phyloP scores from a whole-genome alignment of 2,888 invertebrate genomes.

The Adelphocoris suturalis region DNA sequence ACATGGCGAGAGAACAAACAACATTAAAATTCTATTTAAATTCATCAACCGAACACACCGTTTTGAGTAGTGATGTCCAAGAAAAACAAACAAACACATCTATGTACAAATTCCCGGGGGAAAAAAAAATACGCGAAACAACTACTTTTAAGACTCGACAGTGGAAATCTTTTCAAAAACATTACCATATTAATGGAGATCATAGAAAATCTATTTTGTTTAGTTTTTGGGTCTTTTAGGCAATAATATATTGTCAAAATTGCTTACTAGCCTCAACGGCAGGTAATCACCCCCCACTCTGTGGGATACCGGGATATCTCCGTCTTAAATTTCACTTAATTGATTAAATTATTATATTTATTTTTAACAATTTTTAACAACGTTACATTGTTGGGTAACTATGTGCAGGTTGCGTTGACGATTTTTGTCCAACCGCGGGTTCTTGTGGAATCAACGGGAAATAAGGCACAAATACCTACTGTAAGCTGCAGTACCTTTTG shows the following conservation, averaged over 20 bases:
- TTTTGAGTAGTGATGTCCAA: not conserved
- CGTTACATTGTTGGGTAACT: conserved; percentile 44
- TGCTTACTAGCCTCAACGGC: not conserved
- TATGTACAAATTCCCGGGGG: not conserved
- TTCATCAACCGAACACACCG: not conserved
- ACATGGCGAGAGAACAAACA: not conserved
- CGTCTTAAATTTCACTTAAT: not conserved
- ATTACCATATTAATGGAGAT: conserved; percentile 40
- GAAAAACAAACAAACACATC: conserved; percentile 4
- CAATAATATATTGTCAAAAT: not conserved
- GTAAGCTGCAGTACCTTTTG: no score
- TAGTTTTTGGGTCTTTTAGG: not conserved
- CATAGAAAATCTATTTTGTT: conserved; percentile 39
- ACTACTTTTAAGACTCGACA: conserved; percentile 14
- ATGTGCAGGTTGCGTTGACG: not conserved
- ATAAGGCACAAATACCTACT: no score
- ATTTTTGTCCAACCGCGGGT: not conserved
- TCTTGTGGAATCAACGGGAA: no score
- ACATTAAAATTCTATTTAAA: not conserved
- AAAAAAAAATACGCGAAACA: not conserved
- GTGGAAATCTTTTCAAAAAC: not conserved
- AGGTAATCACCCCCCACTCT: not conserved
- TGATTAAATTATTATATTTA: not conserved
- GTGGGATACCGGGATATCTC: conserved; percentile 13
- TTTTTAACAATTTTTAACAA: conserved; percentile 13